These are phyloP conservation scores for Enoplosus armatus DNA, from an alignment of 2,797 vertebrate species.

Conservation along the genomic window DNA sequence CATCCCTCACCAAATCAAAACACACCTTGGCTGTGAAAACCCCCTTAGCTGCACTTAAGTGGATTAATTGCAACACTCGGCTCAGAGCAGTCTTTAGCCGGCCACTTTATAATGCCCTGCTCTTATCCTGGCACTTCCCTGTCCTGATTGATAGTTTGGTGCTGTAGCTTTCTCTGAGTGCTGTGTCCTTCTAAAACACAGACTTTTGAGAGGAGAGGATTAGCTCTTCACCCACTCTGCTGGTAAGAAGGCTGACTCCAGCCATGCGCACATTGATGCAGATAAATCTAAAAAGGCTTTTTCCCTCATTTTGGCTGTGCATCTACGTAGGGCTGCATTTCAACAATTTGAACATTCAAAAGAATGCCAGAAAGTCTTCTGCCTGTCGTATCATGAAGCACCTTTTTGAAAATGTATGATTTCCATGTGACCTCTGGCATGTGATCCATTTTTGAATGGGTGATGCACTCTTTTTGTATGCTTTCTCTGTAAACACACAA, in stretches of 20 bases:
- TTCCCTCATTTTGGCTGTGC: not conserved
- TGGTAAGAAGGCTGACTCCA: constrained; percentile 35
- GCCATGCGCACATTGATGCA: constrained; percentile 2
- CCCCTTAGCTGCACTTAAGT: constrained; percentile 55
- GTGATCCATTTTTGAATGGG: constrained; percentile 10
- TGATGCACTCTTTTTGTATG: not conserved
- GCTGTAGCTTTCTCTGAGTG: constrained; percentile 45
- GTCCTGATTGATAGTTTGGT: constrained; percentile 61
- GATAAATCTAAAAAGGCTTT: not conserved
- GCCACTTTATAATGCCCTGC: constrained; percentile 51
- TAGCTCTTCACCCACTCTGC: constrained; percentile 32
- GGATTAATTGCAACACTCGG: constrained; percentile 63
- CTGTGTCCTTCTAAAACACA: constrained; percentile 45
- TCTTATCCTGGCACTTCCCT: constrained; percentile 55
- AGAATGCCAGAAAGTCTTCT: not conserved
- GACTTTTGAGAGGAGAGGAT: constrained; percentile 47
- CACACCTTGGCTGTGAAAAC: constrained; percentile 53
- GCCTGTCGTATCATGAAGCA: not conserved
- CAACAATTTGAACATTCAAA: not conserved
- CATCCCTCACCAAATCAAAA: constrained; percentile 54
- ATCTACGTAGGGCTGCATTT: not conserved
- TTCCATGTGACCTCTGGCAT: constrained; percentile 16
- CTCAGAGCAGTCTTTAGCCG: constrained; percentile 51
- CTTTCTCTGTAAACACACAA: constrained; percentile 21
- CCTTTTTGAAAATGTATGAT: no score